These are phyloP conservation scores for Stegophylla sp. DNA, from an alignment of 2,888 invertebrate genomes.

Conservation along the genomic window DNA sequence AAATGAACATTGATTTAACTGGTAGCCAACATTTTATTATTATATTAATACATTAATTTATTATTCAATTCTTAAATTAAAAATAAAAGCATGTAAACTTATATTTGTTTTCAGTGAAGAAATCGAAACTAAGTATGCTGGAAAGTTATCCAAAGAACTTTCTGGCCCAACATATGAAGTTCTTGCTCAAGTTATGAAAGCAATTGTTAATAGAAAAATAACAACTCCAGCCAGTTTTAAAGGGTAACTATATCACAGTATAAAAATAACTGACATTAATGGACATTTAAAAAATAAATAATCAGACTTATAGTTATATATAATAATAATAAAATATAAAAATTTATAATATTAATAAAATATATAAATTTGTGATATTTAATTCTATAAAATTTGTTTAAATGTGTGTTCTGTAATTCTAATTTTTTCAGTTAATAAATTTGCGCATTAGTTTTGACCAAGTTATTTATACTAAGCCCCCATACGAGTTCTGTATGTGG, in stretches of 20 bases:
- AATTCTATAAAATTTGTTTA: no score
- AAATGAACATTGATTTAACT: no score
- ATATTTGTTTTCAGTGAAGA: conserved; percentile 74
- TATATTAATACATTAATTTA: neutral
- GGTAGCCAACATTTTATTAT: no score
- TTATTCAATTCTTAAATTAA: neutral
- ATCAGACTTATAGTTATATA: no score
- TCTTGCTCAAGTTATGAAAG: conserved; percentile 94
- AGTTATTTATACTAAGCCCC: no score
- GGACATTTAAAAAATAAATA: neutral
- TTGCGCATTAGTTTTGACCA: no score
- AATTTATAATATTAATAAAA: no score
- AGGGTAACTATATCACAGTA: conserved; percentile 79
- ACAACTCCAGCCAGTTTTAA: conserved; percentile 92
- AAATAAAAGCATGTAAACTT: neutral
- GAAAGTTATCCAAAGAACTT: conserved; percentile 87
- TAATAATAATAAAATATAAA: no score
- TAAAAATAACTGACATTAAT: neutral
- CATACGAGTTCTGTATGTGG: no score
- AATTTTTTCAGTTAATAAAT: no score
- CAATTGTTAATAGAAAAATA: conserved; percentile 89
- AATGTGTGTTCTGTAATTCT: no score
- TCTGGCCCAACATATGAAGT: conserved; percentile 94
- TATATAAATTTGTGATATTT: no score
- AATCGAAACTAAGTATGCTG: conserved; percentile 89